Evolutionary conservation across 2,797 vertebrate species (phyloP).

Genomic region (Pantherophis vulpinus): DNA sequence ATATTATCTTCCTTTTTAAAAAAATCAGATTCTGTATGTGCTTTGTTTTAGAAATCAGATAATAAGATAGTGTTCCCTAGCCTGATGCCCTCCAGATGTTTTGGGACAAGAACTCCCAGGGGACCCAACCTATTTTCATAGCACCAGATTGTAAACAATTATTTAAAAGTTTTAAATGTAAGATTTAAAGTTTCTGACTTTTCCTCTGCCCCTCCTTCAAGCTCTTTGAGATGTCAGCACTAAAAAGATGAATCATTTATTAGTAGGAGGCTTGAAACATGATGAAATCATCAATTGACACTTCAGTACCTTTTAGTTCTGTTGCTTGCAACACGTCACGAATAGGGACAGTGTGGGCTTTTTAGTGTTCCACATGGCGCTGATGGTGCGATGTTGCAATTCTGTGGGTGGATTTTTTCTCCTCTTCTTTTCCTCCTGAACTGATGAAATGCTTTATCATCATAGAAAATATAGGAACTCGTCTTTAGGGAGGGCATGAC

Average conservation of each 20-base stretch:
- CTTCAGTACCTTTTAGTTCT: conserved; percentile 51
- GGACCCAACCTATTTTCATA: not conserved
- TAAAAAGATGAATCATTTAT: conserved; percentile 65
- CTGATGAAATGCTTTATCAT: conserved; percentile 65
- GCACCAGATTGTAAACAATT: not conserved
- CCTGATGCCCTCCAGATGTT: not conserved
- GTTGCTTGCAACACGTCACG: conserved; percentile 38
- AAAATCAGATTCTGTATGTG: conserved; percentile 23
- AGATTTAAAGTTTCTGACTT: conserved; percentile 61
- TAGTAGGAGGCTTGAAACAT: conserved; percentile 61
- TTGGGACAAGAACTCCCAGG: not conserved
- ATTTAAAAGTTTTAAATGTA: not conserved
- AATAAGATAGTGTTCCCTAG: conserved; percentile 39
- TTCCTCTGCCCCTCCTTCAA: conserved; percentile 49
- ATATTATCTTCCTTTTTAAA: conserved; percentile 26
- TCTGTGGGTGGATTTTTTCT: conserved; percentile 46
- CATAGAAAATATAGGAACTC: conserved; percentile 50
- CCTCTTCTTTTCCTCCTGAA: conserved; percentile 9
- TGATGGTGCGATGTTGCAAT: conserved; percentile 57
- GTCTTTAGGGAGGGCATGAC: conserved; percentile 61
- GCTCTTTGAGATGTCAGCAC: conserved; percentile 54
- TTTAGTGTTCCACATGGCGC: conserved; percentile 47
- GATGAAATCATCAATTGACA: conserved; percentile 59
- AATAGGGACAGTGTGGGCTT: conserved; percentile 23
- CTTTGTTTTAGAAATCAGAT: conserved; percentile 49